Evolutionary conservation across 1,140 invertebrate species (phyloP), one percentile per base, ranked within the genome.

Genomic region (Acromyrmex heyeri): DNA sequence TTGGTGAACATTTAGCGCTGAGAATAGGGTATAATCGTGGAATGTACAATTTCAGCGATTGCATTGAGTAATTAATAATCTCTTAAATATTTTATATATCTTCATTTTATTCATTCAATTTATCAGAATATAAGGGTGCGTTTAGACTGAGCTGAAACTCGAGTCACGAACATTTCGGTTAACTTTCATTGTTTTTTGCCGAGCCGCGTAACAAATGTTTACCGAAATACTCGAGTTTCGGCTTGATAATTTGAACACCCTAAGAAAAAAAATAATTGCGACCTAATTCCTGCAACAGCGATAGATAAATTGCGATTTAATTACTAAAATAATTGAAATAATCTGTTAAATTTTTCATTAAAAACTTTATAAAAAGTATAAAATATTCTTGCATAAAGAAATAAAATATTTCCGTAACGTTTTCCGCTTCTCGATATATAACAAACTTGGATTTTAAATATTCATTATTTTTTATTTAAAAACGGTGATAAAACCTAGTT

Each of bases 1-100:
- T 75, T 85, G 88, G 82, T 87, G 69, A 70, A 89, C 27, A n/a
- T 69, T 89, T 76, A 69, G 85, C 85, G 77, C 69, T 61, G 34
- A 10, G 81, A 69, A 76, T 55, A 59, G 86, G 64, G 62, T 82
- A 73, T 65, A 72, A 62, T 86, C 75, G 57, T 61, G 59, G 70
- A 44, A 75, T 83, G 79, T 5, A 27, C 38, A 38, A 62, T 48
- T 57, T 73, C 55, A 18, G 38, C 55, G 12, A 2, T 10, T 38
- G 53, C 34, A 21, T 14, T 16, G 12, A 2, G 6, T 50, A 24
- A 50, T 55, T 14, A 69, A 75, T 48, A 24, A 18, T n/a, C n/a
- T 50, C 21, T 2, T 21, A 7, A 83, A 75, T 61, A 48, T 73
- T 82, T 48, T 21, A 14, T 59, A 30, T 50, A 16, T 12, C 21